Conservation (phyloP, 2,113 vertebrate genomes). For the Scomber colias region DNA sequence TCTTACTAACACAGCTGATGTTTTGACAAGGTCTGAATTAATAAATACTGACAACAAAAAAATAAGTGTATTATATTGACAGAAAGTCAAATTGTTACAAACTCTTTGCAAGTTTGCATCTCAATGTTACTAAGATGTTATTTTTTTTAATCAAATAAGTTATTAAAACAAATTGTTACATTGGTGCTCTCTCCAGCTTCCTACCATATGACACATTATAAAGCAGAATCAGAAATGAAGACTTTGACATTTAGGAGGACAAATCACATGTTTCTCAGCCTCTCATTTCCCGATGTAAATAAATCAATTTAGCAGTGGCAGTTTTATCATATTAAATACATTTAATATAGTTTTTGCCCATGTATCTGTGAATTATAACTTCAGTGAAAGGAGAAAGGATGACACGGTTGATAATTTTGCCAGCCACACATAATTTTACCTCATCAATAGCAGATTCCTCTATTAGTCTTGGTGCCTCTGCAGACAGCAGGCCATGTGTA, state of each 20-base stretch:
- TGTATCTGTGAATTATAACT: not conserved
- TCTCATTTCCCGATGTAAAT: no score
- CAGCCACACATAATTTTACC: conserved; percentile 74
- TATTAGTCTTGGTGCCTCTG: conserved; percentile 93
- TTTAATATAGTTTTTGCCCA: not conserved
- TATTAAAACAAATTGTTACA: no score
- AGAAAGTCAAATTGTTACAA: not conserved
- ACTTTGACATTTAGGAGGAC: no score
- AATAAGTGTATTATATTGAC: not conserved
- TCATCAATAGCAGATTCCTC: conserved; percentile 97
- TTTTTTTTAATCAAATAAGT: no score
- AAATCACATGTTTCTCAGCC: no score
- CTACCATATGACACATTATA: no score
- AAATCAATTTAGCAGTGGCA: not conserved
- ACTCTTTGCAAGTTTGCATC: no score
- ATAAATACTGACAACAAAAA: not conserved
- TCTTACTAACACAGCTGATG: not conserved
- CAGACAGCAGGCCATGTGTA: conserved; percentile 96
- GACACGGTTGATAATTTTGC: not conserved
- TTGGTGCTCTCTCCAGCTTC: no score
- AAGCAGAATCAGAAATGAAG: no score
- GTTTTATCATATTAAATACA: not conserved
- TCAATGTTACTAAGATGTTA: no score
- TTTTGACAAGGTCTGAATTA: not conserved
- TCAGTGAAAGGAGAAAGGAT: not conserved